Evolutionary conservation across 1,140 invertebrate genomes (phyloP).

Genomic region (Babylonia areolata): DNA sequence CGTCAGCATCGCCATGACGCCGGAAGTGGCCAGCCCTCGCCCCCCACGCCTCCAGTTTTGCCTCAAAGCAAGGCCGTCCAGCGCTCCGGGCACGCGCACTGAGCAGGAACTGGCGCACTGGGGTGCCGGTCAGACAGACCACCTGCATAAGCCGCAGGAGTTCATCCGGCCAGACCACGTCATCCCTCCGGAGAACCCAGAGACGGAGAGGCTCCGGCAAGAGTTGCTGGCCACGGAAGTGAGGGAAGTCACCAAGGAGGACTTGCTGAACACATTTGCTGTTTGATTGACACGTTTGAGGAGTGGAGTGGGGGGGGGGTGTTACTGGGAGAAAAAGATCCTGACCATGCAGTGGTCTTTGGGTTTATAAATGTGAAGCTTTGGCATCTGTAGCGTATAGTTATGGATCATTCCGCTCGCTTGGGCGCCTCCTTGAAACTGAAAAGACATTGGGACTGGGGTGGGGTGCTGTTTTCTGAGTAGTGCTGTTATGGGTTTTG

Average conservation of each 20-base stretch:
- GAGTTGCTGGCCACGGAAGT: conserved; percentile 44
- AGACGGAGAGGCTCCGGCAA: conserved; percentile 51
- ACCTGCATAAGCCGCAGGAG: conserved; percentile 41
- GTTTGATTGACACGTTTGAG: background rate
- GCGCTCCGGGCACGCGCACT: conserved; percentile 60
- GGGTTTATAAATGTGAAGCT: too few relatives aligned
- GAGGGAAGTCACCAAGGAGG: conserved; percentile 43
- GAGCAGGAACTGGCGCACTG: conserved; percentile 54
- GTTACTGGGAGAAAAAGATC: too few relatives aligned
- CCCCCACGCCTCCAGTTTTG: background rate
- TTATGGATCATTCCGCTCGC: too few relatives aligned
- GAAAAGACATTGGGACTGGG: too few relatives aligned
- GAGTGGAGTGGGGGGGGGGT: too few relatives aligned
- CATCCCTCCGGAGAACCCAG: conserved; percentile 41
- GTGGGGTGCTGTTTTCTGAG: too few relatives aligned
- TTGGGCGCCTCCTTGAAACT: too few relatives aligned
- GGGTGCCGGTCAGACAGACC: conserved; percentile 58
- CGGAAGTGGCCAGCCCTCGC: conserved; percentile 45
- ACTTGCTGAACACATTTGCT: conserved; percentile 41
- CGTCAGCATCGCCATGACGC: conserved; percentile 55
- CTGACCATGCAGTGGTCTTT: too few relatives aligned
- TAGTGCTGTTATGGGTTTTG: too few relatives aligned
- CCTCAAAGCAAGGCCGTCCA: conserved; percentile 56
- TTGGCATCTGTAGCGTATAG: too few relatives aligned
- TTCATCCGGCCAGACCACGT: conserved; percentile 41